These are phyloP conservation scores for Hipposideros larvatus DNA, from an alignment of 2,797 vertebrate species.

Conservation along the genomic window DNA sequence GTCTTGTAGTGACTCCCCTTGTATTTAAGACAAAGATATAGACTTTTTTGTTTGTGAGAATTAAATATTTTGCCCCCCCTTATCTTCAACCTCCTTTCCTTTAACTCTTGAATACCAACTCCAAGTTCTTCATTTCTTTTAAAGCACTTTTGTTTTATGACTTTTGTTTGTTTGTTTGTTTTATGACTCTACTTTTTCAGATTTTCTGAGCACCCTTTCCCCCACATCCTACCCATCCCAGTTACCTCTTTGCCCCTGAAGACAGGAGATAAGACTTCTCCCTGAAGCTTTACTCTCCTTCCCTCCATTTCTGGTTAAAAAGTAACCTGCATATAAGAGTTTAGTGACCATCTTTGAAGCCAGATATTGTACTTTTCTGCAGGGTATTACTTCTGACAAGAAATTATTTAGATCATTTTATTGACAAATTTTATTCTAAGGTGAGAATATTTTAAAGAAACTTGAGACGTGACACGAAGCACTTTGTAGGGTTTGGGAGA, in stretches of 20 bases:
- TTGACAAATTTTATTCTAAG: conserved; percentile 10
- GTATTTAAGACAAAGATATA: not conserved
- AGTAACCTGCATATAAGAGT: not conserved
- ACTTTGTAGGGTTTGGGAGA: not conserved
- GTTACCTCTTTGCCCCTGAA: not conserved
- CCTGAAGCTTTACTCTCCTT: not conserved
- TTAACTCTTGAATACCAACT: not conserved
- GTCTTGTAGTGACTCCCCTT: not conserved
- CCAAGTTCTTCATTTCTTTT: not conserved
- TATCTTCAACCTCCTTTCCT: not conserved
- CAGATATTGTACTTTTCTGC: not conserved
- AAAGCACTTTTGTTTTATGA: not conserved
- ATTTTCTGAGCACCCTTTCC: not conserved
- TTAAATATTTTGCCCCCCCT: not conserved
- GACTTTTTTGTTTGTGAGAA: not conserved
- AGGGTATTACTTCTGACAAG: not conserved
- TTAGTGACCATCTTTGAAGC: not conserved
- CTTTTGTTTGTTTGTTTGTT: not conserved
- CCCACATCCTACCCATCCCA: not conserved
- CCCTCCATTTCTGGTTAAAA: not conserved
- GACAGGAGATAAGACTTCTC: not conserved
- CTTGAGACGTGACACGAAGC: conserved; percentile 16
- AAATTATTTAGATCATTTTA: conserved; percentile 21
- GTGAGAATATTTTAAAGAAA: conserved; percentile 38
- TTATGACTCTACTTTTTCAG: not conserved